phyloP scores from a whole-genome alignment of 2,113 vertebrate species.

The Gallinago paraguaiae region DNA sequence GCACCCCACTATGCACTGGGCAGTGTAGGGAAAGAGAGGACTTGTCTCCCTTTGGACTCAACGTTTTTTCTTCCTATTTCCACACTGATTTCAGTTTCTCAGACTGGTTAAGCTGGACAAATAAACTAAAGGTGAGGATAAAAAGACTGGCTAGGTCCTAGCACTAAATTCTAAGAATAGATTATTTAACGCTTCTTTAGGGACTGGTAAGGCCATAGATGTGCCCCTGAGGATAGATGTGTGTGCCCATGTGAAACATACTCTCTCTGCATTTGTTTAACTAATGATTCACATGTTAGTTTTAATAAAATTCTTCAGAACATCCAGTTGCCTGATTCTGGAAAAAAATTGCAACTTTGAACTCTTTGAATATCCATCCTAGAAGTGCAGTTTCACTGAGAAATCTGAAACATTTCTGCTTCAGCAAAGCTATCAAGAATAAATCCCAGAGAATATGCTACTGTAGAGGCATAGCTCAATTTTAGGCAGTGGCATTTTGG shows the following conservation, averaged over 20 bases:
- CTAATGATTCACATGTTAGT: not conserved
- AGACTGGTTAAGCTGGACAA: not conserved
- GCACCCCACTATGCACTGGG: too few species aligned
- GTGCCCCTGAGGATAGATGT: not conserved
- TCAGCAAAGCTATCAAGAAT: not conserved
- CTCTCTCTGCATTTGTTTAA: not conserved
- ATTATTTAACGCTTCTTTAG: not conserved
- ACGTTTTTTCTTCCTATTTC: not conserved
- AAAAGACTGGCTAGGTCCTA: not conserved
- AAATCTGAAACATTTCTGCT: not conserved
- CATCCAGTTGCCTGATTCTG: not conserved
- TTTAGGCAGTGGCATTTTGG: not conserved
- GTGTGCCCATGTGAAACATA: not conserved
- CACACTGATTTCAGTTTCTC: not conserved
- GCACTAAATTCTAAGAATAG: not conserved
- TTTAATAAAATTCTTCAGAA: not conserved
- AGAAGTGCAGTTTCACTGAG: not conserved
- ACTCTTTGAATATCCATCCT: not conserved
- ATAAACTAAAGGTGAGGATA: not conserved
- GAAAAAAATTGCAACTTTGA: not conserved
- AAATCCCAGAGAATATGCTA: not conserved
- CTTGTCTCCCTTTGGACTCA: not conserved
- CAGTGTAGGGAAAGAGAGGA: not conserved
- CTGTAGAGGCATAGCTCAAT: accelerated
- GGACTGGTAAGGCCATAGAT: not conserved